Conservation (phyloP, 2,888 invertebrate species). For the Drosophila phalerata region DNA sequence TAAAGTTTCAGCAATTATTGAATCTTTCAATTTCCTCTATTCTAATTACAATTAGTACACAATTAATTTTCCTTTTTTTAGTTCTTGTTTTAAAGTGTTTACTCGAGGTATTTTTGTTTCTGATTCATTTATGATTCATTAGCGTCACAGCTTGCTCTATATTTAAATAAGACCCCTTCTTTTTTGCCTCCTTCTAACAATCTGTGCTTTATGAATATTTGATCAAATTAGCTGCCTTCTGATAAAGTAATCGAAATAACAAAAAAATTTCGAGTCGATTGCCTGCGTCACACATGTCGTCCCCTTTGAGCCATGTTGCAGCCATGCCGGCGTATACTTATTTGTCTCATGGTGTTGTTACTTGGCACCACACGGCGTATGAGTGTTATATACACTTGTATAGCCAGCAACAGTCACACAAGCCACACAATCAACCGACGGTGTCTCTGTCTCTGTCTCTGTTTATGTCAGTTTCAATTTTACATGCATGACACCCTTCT, state of each 20-base stretch:
- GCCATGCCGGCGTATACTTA: conserved; percentile 21
- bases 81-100: background rate
- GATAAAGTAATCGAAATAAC: conserved; percentile 61
- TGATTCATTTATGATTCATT: conserved; percentile 44
- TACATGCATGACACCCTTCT: conserved; percentile 63
- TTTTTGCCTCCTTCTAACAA: conserved; percentile 8
- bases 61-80: background rate
- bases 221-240: conserved; percentile 49
- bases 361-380: conserved; percentile 71
- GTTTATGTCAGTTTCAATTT: conserved; percentile 76
- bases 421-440: conserved; percentile 71
- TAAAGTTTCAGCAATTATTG: background rate
- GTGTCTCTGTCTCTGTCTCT: conserved; percentile 55
- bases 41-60: background rate
- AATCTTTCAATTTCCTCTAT: background rate
- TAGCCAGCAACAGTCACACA: conserved; percentile 70
- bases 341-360: conserved; percentile 44
- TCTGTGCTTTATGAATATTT: conserved; percentile 49
- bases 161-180: conserved; percentile 25
- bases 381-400: conserved; percentile 71
- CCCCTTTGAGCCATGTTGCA: background rate
- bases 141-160: conserved; percentile 20
- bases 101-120: conserved; percentile 28
- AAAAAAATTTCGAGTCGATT: conserved; percentile 20
- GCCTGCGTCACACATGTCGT: conserved; percentile 29